Evolutionary conservation across 2,113 vertebrate species (phyloP).

Genomic region (Thermophis baileyi): DNA sequence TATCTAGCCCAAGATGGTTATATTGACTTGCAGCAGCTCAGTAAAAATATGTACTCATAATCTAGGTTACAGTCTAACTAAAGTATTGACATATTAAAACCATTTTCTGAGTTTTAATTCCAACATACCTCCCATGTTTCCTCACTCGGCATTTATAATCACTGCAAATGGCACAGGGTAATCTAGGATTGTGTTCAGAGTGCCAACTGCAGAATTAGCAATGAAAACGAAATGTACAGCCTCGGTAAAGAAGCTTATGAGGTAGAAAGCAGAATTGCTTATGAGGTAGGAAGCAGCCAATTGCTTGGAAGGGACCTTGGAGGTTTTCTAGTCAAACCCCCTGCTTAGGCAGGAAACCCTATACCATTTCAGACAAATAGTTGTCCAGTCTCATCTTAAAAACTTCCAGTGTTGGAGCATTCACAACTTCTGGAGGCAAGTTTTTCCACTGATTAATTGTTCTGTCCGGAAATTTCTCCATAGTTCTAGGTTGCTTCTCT

Average conservation of each 20-base stretch:
- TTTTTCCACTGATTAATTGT: no score
- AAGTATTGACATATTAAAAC: neutral
- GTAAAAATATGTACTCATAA: no score
- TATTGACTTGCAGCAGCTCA: no score
- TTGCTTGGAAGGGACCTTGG: neutral
- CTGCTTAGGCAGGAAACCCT: no score
- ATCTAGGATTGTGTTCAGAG: neutral
- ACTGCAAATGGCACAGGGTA: neutral
- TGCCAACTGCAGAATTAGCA: neutral
- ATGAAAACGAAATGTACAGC: neutral
- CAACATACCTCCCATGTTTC: neutral
- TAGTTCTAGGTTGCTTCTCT: no score
- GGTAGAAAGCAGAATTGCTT: neutral
- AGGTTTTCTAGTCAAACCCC: no score
- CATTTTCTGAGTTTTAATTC: neutral
- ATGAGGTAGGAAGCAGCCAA: neutral
- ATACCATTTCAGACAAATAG: no score
- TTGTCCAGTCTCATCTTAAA: no score
- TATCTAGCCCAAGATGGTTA: neutral
- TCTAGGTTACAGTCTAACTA: neutral
- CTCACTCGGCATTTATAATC: neutral
- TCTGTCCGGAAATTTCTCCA: no score
- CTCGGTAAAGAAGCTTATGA: neutral
- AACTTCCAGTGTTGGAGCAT: no score
- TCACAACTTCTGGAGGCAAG: no score